A percentile compares a stretch with the other conserved stretches of the same genome.
phyloP scores from a whole-genome alignment of 2,797 vertebrate genomes.

The Hyperoplus immaculatus region DNA sequence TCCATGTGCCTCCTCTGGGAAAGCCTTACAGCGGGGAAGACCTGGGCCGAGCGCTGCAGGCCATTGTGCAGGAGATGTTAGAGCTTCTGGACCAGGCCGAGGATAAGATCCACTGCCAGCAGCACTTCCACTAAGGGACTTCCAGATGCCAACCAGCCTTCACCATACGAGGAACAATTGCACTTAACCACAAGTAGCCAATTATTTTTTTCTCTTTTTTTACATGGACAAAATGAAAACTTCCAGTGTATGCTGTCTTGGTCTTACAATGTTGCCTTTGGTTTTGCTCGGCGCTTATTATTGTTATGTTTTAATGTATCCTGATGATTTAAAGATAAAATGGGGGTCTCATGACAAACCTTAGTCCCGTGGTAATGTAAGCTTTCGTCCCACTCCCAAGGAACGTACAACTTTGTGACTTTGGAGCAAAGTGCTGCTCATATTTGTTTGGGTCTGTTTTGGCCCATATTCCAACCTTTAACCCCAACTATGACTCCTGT shows the following conservation, averaged over 20 bases:
- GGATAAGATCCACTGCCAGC: slow-evolving; percentile 84
- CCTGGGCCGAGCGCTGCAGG: slow-evolving; percentile 90
- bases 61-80: slow-evolving; percentile 91
- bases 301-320: slow-evolving; percentile 27
- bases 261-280: slow-evolving; percentile 25
- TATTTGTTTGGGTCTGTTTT: slow-evolving; percentile 30
- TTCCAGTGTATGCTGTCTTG: slow-evolving; percentile 15
- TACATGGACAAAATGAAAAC: slow-evolving; percentile 35
- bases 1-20: slow-evolving; percentile 93
- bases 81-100: slow-evolving; percentile 86
- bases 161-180: slow-evolving; percentile 70
- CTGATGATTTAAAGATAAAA: slow-evolving; percentile 31
- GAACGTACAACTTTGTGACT: slow-evolving; percentile 26
- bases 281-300: slow-evolving; percentile 27
- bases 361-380: not conserved
- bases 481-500: slow-evolving; percentile 61
- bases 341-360: slow-evolving; percentile 26
- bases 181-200: slow-evolving; percentile 81
- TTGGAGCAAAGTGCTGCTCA: not conserved
- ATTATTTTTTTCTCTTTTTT: slow-evolving; percentile 31
- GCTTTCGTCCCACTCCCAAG: slow-evolving; percentile 27
- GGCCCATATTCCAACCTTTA: not conserved
- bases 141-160: slow-evolving; percentile 63
- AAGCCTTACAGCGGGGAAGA: slow-evolving; percentile 91
- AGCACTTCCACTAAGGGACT: slow-evolving; percentile 83